phyloP scores from a whole-genome alignment of 2,888 invertebrate genomes.

The Andrena marginata region DNA sequence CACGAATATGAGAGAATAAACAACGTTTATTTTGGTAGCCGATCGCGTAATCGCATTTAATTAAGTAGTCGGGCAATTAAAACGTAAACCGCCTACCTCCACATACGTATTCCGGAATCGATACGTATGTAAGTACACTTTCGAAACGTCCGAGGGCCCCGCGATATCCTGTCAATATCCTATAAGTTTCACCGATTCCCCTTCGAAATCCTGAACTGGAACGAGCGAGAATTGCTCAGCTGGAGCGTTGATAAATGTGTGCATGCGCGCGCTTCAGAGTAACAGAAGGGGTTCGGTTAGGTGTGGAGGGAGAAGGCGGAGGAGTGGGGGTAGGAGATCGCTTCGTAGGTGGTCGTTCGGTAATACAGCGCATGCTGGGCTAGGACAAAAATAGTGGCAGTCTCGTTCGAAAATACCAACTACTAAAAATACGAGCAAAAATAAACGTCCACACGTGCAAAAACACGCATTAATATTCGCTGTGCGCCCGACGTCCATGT shows the following conservation, averaged over 20 bases:
- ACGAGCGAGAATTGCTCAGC: background rate
- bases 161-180: slow-evolving; percentile 6
- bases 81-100: slow-evolving; percentile 41
- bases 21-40: slow-evolving; percentile 34
- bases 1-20: slow-evolving; percentile 4
- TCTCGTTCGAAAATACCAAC: slow-evolving; percentile 81
- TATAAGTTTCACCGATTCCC: background rate
- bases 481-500: slow-evolving; percentile 64
- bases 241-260: background rate
- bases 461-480: slow-evolving; percentile 82
- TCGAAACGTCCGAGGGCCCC: slow-evolving; percentile 31
- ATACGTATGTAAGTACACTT: slow-evolving; percentile 20
- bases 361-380: slow-evolving; percentile 63
- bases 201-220: slow-evolving; percentile 14
- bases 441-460: slow-evolving; percentile 83
- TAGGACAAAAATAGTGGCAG: slow-evolving; percentile 79
- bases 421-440: slow-evolving; percentile 81
- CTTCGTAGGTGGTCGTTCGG: slow-evolving; percentile 55
- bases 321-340: background rate
- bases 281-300: background rate
- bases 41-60: slow-evolving; percentile 54
- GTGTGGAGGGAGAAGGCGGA: background rate
- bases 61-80: slow-evolving; percentile 49
- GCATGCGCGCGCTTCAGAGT: background rate
- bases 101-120: slow-evolving; percentile 44